Base-by-base conservation (phyloP, 2,888 invertebrate species). In the Scaptomyza parva region DNA sequence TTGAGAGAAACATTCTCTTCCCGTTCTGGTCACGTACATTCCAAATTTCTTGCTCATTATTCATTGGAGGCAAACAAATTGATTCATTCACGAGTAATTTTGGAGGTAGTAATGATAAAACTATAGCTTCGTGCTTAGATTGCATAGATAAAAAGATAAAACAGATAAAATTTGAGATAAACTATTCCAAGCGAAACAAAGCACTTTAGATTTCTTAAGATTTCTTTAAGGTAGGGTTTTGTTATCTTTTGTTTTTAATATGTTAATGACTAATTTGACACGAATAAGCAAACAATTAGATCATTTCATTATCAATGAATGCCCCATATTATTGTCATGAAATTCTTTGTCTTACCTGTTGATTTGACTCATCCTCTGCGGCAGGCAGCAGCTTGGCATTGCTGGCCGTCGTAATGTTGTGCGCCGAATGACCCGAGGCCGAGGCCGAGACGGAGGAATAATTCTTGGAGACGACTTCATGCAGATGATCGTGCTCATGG, bases 391-490 rank as follows among this genome's bases (percentile, higher is more conserved):
- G 51, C 68, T 91, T 91, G 12, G 89, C 88, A 37, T 91, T 91
- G 60, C 92, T 91, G 61, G 90, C 91, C 64, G 90, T 91, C 43
- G 91, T 89, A 28, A 91, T 76, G 71, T 90, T 90, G 71, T 90
- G 87, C 18, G 69, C 58, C 33, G 91, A 78, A 40, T 80, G 78
- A 12, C 61, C 78, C 3, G 78, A 78, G 5, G 80, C 82, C 2
- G 78, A 78, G 2, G 67, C 83, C 7, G 79, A 73, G 28, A 71
- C 70, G 17, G 78, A 61, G 47, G 73, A 91, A 51, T 88, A 81
- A 76, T 90, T 89, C 76, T 91, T 89, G 47, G 88, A 88, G 55
- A 78, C 75, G 40, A 69, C 70, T 24, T 88, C 88, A 30, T 81
- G 75, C 24, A 77, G 33, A 54, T 88, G 39, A 54, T 88, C 90